phyloP scores from a whole-genome alignment of 1,140 invertebrate genomes.

The Watersipora subatra region DNA sequence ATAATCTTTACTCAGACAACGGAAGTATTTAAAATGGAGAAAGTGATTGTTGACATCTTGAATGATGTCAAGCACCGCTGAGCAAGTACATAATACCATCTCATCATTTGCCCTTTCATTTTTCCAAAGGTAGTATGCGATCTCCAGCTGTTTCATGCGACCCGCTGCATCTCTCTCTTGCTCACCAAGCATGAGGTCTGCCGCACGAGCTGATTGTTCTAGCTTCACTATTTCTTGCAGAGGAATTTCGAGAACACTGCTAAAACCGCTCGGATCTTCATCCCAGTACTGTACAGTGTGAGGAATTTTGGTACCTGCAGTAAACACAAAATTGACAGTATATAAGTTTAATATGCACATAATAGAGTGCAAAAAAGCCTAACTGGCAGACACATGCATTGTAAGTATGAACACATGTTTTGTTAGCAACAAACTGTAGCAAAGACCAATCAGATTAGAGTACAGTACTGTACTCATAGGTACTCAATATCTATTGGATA shows the following conservation, averaged over 20 bases:
- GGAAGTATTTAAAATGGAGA: slow-evolving; percentile 28
- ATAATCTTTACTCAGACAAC: slow-evolving; percentile 13
- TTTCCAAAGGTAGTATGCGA: slow-evolving; percentile 55
- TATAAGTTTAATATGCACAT: no score
- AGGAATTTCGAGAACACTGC: slow-evolving; percentile 9
- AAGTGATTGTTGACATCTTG: slow-evolving; percentile 21
- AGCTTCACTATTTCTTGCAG: slow-evolving; percentile 19
- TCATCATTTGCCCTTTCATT: slow-evolving; percentile 24
- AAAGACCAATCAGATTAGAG: no score
- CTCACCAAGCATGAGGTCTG: slow-evolving; percentile 70
- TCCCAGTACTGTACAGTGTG: neutral
- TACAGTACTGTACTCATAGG: no score
- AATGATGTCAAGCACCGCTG: slow-evolving; percentile 24
- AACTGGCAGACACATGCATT: no score
- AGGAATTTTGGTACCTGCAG: neutral
- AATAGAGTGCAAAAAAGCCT: no score
- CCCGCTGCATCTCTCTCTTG: slow-evolving; percentile 85
- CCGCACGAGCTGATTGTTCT: slow-evolving; percentile 14
- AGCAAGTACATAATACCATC: slow-evolving; percentile 30
- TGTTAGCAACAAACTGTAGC: no score
- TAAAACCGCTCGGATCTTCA: slow-evolving; percentile 1
- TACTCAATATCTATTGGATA: no score
- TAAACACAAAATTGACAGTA: no score
- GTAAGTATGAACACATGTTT: no score
- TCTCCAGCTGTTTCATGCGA: slow-evolving; percentile 81